Evolutionary conservation across 2,113 vertebrate species (phyloP).

Genomic region (Macquaria ambigua): DNA sequence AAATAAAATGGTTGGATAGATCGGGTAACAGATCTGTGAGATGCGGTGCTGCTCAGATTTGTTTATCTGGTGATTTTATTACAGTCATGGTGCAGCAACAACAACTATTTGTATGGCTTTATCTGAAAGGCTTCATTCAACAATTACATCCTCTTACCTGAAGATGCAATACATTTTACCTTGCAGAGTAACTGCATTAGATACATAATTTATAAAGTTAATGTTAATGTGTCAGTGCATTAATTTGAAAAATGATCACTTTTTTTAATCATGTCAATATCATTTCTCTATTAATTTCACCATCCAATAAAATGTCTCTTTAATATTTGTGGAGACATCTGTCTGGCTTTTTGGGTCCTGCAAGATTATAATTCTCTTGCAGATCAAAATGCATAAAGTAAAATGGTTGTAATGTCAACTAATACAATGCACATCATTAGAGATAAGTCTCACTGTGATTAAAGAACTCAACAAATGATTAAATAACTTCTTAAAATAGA

Average conservation of each 20-base stretch:
- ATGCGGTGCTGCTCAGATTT: not conserved
- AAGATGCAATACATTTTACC: not conserved
- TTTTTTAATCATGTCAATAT: not conserved
- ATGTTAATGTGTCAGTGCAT: not conserved
- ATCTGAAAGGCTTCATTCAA: not conserved
- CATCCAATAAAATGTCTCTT: not conserved
- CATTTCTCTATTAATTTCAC: not conserved
- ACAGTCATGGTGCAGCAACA: not conserved
- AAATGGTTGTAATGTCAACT: not conserved
- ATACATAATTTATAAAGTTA: not conserved
- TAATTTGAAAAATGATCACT: not conserved
- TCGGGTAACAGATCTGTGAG: not conserved
- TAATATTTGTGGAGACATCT: not conserved
- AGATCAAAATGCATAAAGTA: not conserved
- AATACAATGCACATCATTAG: not conserved
- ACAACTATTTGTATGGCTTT: not conserved
- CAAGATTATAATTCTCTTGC: not conserved
- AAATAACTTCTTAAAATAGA: slow-evolving; percentile 15
- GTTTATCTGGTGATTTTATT: slow-evolving; percentile 31
- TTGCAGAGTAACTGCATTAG: not conserved
- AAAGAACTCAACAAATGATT: slow-evolving; percentile 9
- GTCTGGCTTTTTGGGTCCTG: not conserved
- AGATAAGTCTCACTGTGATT: slow-evolving; percentile 17
- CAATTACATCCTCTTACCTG: not conserved
- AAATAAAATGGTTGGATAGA: slow-evolving; percentile 12